Evolutionary conservation across 2,113 vertebrate species (phyloP).

Genomic region (Lepisosteus oculatus): DNA sequence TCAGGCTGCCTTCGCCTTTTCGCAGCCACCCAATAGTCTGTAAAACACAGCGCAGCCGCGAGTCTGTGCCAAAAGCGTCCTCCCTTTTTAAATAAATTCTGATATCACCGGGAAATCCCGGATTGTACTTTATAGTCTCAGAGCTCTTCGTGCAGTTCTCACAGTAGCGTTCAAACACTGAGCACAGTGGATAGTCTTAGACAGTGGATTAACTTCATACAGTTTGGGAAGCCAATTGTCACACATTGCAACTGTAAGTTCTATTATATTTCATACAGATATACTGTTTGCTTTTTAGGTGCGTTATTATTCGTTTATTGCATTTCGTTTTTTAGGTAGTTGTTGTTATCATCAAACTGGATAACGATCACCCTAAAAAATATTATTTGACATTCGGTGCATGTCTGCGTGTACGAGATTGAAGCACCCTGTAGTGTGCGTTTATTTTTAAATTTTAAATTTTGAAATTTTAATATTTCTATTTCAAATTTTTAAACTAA

Average conservation of each 20-base stretch:
- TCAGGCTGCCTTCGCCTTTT: constrained; percentile 22
- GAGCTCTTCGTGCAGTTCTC: neutral
- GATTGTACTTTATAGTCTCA: neutral
- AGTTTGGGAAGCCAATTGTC: neutral
- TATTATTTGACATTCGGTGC: no score
- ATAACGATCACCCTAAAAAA: no score
- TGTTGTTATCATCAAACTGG: no score
- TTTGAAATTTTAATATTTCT: no score
- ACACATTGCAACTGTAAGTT: constrained; percentile 14
- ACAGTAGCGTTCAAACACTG: neutral
- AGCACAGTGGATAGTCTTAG: neutral
- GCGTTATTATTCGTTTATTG: neutral
- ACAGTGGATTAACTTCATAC: neutral
- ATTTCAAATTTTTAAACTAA: no score
- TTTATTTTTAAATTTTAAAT: no score
- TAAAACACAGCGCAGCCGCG: constrained; percentile 26
- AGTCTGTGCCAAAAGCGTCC: neutral
- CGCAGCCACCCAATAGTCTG: neutral
- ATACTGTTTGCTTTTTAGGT: neutral
- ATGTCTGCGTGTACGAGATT: no score
- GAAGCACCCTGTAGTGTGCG: no score
- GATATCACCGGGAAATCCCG: constrained; percentile 32
- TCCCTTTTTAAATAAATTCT: neutral
- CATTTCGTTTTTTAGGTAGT: neutral
- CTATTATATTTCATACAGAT: neutral